Evolutionary conservation across 2,888 invertebrate species (phyloP).

Genomic region (Entomobrya multifasciata): DNA sequence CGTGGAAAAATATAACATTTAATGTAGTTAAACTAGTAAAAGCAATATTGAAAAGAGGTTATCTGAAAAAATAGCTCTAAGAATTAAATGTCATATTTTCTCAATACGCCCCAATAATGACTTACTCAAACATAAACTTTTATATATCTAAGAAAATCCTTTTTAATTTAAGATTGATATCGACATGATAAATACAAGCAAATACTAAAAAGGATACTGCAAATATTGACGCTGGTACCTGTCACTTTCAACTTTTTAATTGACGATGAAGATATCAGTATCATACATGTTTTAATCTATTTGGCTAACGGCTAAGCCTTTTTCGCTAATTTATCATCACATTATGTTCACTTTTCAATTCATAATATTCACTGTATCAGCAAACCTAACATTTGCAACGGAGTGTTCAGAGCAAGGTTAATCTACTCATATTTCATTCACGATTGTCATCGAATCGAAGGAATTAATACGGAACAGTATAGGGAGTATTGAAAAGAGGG

Average conservation of each 20-base stretch:
- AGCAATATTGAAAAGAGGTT: not conserved
- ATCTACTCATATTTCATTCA: conserved; percentile 47
- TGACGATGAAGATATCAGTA: conserved; percentile 30
- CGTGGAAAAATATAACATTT: too few species aligned
- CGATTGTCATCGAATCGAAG: conserved; percentile 34
- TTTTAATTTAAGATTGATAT: too few species aligned
- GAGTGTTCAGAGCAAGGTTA: conserved; percentile 38
- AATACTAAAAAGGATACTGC: not conserved
- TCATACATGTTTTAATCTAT: not conserved
- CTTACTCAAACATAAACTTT: too few species aligned
- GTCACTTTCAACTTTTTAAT: not conserved
- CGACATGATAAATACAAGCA: too few species aligned
- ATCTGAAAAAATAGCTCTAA: not conserved
- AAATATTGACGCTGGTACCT: conserved; percentile 4
- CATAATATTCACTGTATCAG: not conserved
- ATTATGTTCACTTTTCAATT: not conserved
- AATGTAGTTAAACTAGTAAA: too few species aligned
- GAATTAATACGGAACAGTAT: conserved; percentile 7
- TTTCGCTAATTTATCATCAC: not conserved
- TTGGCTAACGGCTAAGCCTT: not conserved
- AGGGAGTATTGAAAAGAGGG: conserved; percentile 19
- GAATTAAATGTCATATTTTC: too few species aligned
- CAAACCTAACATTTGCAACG: not conserved
- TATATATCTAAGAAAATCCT: too few species aligned
- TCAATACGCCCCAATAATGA: not conserved